phyloP scores from a whole-genome alignment of 2,113 vertebrate genomes.

The Engraulis encrasicolus region DNA sequence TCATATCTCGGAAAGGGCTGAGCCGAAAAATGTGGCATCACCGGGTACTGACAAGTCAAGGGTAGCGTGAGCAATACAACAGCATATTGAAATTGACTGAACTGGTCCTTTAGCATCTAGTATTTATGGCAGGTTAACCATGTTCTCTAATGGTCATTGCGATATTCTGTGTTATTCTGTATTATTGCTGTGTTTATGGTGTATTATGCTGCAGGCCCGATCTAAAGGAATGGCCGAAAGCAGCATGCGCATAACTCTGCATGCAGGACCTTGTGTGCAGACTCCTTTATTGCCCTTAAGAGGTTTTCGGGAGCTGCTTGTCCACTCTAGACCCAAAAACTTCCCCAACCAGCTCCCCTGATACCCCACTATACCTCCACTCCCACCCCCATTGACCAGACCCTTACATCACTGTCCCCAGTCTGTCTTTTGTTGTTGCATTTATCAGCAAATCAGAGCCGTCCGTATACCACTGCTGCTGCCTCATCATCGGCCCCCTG shows the following conservation, averaged over 20 bases:
- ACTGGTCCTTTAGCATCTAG: too few relatives aligned
- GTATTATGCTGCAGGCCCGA: too few relatives aligned
- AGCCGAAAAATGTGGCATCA: too few relatives aligned
- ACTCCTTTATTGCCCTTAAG: slow-evolving; percentile 29
- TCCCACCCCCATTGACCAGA: slow-evolving; percentile 17
- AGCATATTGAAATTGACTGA: too few relatives aligned
- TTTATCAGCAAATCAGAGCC: slow-evolving; percentile 72
- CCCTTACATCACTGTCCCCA: neutral
- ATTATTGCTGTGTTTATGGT: too few relatives aligned
- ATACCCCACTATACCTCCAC: too few relatives aligned
- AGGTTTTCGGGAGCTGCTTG: slow-evolving; percentile 43
- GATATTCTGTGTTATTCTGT: too few relatives aligned
- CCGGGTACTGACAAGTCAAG: too few relatives aligned
- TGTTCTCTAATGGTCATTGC: too few relatives aligned
- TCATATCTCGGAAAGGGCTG: too few relatives aligned
- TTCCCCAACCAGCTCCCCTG: slow-evolving; percentile 33
- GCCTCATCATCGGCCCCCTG: slow-evolving; percentile 67
- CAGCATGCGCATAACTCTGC: slow-evolving; percentile 42
- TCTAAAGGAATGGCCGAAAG: slow-evolving; percentile 58
- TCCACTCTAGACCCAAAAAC: slow-evolving; percentile 31
- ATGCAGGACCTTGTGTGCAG: slow-evolving; percentile 37
- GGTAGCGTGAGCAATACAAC: too few relatives aligned
- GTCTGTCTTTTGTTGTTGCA: slow-evolving; percentile 81
- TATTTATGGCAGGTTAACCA: too few relatives aligned
- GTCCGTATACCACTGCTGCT: slow-evolving; percentile 68